Percentiles rank a stretch among this genome's conserved stretches.
phyloP scores from a whole-genome alignment of 2,888 invertebrate species.

The Noctua janthe region DNA sequence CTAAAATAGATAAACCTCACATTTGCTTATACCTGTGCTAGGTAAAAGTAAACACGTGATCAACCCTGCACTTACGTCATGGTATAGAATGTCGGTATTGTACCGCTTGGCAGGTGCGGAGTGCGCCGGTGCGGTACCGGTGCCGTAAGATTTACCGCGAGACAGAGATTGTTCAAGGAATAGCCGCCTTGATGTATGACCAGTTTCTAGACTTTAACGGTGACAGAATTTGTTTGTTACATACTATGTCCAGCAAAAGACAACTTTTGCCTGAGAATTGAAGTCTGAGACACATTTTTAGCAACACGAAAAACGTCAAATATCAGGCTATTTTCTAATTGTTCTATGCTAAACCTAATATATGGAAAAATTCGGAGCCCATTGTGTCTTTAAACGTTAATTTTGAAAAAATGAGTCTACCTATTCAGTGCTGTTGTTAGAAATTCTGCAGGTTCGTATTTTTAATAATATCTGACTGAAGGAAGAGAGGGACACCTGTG shows the following conservation, averaged over 20 bases:
- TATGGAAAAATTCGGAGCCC: too few species aligned
- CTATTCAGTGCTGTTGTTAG: not conserved
- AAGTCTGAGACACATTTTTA: not conserved
- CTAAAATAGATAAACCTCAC: not conserved
- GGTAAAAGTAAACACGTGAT: slow-evolving; percentile 18
- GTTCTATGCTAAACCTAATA: not conserved
- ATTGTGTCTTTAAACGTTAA: not conserved
- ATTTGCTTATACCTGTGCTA: not conserved
- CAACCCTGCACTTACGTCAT: slow-evolving; percentile 28
- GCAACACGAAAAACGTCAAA: not conserved
- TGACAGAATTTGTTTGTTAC: not conserved
- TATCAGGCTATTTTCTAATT: not conserved
- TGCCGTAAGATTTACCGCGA: slow-evolving; percentile 31
- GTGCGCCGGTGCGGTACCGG: slow-evolving; percentile 9
- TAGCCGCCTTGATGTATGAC: slow-evolving; percentile 19
- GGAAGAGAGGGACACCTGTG: not conserved
- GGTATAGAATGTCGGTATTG: slow-evolving; percentile 35
- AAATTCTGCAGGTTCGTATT: not conserved
- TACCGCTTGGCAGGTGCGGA: slow-evolving; percentile 32
- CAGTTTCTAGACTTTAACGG: slow-evolving; percentile 22
- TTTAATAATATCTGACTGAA: not conserved
- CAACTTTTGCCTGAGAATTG: not conserved
- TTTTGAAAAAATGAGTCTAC: not conserved
- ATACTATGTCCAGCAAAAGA: not conserved
- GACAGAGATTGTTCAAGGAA: slow-evolving; percentile 30